phyloP scores from a whole-genome alignment of 2,797 vertebrate genomes.

The Nothura maculosa region DNA sequence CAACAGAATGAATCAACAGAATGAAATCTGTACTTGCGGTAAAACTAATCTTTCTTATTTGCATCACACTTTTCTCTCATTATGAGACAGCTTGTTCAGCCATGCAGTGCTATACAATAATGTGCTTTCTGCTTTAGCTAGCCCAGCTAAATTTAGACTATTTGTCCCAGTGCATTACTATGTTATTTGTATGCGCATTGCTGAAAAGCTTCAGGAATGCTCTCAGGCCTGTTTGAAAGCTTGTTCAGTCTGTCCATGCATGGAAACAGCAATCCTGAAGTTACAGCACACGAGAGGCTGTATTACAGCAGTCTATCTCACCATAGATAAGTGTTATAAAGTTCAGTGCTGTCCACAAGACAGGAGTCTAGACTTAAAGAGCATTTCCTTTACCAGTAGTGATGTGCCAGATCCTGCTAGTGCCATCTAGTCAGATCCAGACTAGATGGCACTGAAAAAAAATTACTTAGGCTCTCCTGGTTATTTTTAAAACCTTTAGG shows the following conservation, averaged over 20 bases:
- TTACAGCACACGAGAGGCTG: not conserved
- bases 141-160: not conserved
- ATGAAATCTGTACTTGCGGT: not conserved
- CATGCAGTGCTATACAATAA: not conserved
- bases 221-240: not conserved
- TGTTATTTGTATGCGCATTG: not conserved
- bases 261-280: not conserved
- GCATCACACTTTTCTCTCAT: not conserved
- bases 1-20: not conserved
- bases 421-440: too few species aligned
- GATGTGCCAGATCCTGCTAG: rapidly evolving
- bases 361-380: not conserved
- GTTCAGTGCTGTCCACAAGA: not conserved
- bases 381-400: not conserved
- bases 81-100: not conserved
- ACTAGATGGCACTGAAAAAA: not conserved
- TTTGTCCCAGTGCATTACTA: rapidly evolving
- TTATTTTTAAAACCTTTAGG: not conserved
- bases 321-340: not conserved
- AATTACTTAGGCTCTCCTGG: not conserved
- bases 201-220: not conserved
- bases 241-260: not conserved
- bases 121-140: not conserved
- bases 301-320: not conserved
- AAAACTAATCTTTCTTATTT: not conserved